Percentiles rank a stretch among this genome's conserved stretches.
phyloP scores from a whole-genome alignment of 2,113 vertebrate genomes.

The Eudyptes chrysolophus region DNA sequence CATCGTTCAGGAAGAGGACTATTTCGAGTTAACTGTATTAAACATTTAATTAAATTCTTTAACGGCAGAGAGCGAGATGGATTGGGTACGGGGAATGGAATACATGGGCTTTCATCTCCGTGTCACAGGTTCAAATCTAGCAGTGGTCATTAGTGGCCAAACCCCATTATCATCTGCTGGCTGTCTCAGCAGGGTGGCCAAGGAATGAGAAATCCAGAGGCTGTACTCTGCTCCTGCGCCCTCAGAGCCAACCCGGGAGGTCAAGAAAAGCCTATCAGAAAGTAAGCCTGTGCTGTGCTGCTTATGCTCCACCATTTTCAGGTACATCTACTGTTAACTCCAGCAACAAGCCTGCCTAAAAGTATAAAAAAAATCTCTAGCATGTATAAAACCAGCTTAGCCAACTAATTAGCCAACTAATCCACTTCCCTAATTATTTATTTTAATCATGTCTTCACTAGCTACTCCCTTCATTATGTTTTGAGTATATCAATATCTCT shows the following conservation, averaged over 20 bases:
- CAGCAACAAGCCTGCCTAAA: not conserved
- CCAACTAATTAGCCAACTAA: not conserved
- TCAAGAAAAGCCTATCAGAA: not conserved
- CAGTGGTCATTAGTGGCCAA: not conserved
- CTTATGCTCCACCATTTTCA: not conserved
- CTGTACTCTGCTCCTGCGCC: not conserved
- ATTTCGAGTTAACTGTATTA: not conserved
- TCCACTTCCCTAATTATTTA: not conserved
- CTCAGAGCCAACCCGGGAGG: not conserved
- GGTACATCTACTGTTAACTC: not conserved
- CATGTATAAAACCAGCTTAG: not conserved
- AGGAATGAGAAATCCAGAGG: not conserved
- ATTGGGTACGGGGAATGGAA: not conserved
- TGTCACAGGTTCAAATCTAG: constrained; percentile 27
- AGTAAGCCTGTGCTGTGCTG: not conserved
- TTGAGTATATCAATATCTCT: not conserved
- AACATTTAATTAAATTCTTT: not conserved
- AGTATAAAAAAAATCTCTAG: not conserved
- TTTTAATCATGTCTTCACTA: not conserved
- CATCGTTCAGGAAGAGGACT: not conserved
- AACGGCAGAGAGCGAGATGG: not conserved
- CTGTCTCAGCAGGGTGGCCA: not conserved
- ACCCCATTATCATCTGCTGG: not conserved
- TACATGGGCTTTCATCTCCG: not conserved
- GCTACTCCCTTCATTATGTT: not conserved